Percentiles rank a stretch among this genome's conserved stretches.
Evolutionary conservation across 2,797 vertebrate genomes (phyloP).

Genomic region (Cossypha niveicapilla): DNA sequence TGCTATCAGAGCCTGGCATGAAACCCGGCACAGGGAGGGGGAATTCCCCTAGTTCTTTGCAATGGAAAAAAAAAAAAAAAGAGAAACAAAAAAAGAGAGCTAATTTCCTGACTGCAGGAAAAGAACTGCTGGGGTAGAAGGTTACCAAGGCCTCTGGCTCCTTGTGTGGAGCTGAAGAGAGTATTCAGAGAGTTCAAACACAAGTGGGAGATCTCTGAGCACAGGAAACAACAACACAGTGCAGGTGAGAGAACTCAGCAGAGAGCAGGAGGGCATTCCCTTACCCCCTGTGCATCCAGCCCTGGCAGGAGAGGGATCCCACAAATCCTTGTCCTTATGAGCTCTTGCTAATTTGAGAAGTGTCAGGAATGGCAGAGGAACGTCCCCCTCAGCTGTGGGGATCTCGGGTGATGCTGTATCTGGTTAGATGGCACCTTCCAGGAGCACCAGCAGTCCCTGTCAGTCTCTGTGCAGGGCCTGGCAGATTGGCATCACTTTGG

Average conservation of each 20-base stretch:
- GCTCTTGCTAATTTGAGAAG: not conserved
- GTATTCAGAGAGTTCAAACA: slow-evolving; percentile 29
- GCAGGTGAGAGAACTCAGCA: not conserved
- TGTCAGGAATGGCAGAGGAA: not conserved
- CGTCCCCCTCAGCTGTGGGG: not conserved
- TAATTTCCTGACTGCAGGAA: not conserved
- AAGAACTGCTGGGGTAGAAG: not conserved
- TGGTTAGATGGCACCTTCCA: not conserved
- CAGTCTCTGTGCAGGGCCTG: not conserved
- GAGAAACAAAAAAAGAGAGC: not conserved
- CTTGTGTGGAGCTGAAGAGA: slow-evolving; percentile 25
- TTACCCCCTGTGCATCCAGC: not conserved
- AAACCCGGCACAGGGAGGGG: not conserved
- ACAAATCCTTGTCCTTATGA: not conserved
- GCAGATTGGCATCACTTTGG: not conserved
- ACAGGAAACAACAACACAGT: not conserved
- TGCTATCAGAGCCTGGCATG: not conserved
- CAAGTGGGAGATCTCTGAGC: not conserved
- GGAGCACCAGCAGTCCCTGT: rapidly evolving
- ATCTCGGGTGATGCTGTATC: not conserved
- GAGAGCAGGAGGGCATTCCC: not conserved
- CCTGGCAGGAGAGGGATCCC: not conserved
- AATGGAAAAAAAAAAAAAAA: not conserved
- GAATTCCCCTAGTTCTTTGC: not conserved
- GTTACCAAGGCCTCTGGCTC: slow-evolving; percentile 1